Base-by-base conservation (phyloP, 2,888 invertebrate species). In the Spicauda simplicius region DNA sequence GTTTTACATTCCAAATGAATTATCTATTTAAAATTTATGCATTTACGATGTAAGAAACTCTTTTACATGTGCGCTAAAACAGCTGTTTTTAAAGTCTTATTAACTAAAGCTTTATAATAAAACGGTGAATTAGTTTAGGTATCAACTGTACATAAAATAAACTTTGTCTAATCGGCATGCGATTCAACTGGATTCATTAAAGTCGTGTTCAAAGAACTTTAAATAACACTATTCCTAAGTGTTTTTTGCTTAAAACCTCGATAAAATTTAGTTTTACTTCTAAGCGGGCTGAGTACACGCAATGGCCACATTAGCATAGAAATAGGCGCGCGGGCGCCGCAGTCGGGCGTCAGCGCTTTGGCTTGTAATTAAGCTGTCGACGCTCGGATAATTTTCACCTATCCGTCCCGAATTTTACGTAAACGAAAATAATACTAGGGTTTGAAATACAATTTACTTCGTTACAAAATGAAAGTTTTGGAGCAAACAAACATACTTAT, bases 291-390 rank as follows among this genome's bases (percentile, higher is more conserved):
- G 3, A 41, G 14, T 58, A 58, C 54, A 58, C 56, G 25, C 64
- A 68, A 41, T 20, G 59, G 62, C 41, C 30, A 59, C 59, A 68
- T 70, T 68, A 65, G 63, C 68, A 68, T 70, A 66, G 59, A 68
- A 65, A 70, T 65, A 66, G 70, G 63, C 63, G 18, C 58, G 52
- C 45, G 58, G 41, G 25, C 56, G 56, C 56, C 56, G 48, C 58
- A 69, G 25, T 66, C 73, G 70, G 63, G 64, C 70, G 72, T 72
- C 77, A 77, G 77, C 76, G 73, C 75, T 80, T 77, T 78, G 77
- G 74, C 65, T 16, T 75, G 77, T 78, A 79, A 80, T 80, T 79
- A 80, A 76, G 73, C 76, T 78, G 80, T 78, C 80, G 69, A 41
- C 74, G 72, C 74, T 66, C 72, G 73, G 37, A 56, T 56, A 33